Evolutionary conservation across 2,888 invertebrate genomes (phyloP).

Genomic region (Agriotes lineatus): DNA sequence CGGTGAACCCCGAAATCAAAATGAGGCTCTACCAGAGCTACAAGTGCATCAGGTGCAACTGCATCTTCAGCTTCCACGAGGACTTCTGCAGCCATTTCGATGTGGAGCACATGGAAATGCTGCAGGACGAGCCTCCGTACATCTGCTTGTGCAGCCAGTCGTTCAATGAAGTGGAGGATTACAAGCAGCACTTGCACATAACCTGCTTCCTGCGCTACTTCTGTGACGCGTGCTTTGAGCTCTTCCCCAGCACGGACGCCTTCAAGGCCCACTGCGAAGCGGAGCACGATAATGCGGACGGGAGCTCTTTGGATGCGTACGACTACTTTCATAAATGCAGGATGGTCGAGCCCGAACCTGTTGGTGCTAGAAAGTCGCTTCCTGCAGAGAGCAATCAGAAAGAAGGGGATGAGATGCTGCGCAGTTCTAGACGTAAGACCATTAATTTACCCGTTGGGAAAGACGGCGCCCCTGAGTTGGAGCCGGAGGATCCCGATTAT

Average conservation of each 20-base stretch:
- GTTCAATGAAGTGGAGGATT: constrained; percentile 59
- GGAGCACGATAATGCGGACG: constrained; percentile 59
- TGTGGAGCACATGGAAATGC: constrained; percentile 55
- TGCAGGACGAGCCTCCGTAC: constrained; percentile 49
- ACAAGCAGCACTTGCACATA: constrained; percentile 59
- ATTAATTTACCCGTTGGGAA: constrained; percentile 4
- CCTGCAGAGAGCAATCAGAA: not conserved
- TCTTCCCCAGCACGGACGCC: constrained; percentile 57
- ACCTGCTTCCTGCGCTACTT: constrained; percentile 60
- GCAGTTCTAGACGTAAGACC: constrained; percentile 59
- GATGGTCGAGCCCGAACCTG: not conserved
- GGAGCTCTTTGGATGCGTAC: constrained; percentile 10
- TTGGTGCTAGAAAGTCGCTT: not conserved
- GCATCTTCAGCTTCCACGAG: constrained; percentile 61
- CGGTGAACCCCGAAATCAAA: constrained; percentile 58
- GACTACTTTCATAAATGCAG: constrained; percentile 53
- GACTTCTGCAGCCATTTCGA: constrained; percentile 62
- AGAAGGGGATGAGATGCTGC: not conserved
- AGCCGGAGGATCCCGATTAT: constrained; percentile 30
- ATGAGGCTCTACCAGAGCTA: constrained; percentile 62
- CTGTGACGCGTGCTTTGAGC: constrained; percentile 62
- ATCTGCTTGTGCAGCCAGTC: constrained; percentile 55
- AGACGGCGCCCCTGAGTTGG: not conserved
- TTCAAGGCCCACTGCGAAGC: constrained; percentile 60
- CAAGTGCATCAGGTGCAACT: constrained; percentile 60